Evolutionary conservation across 1,140 invertebrate genomes (phyloP), one percentile per base, ranked within the genome.

Genomic region (Camponotus pennsylvanicus): DNA sequence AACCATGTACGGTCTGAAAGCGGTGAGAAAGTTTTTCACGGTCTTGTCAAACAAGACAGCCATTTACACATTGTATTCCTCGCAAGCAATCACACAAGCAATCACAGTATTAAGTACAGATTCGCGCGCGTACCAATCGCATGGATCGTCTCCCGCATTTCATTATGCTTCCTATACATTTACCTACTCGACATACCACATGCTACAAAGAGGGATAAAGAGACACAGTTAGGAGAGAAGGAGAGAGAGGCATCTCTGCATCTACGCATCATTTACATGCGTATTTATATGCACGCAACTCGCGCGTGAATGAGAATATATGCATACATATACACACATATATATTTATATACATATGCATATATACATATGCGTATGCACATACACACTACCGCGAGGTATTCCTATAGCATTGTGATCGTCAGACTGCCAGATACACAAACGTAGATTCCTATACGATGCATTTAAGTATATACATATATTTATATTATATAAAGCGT

Each of bases 401-500:
- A 90, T 90, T 90, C 89, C 89, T 90, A 90, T 85, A 87, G 85
- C 84, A 89, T 88, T 92, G 91, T 92, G 91, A 89, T 91, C 86
- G 76, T 79, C 91, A 93, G 93, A 93, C 93, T 94, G 93, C 92
- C 93, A 92, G 86, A 91, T 88, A 89, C 91, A 88, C 90, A 89
- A 91, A 90, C 83, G 89, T 90, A 92, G 92, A 93, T 93, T 93
- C 92, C 92, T 94, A 93, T 87, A 85, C 86, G 88, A 92, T 94
- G 92, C 93, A 94, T 94, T 94, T 94, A 93, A 92, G 64, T 92
- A 92, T 91, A 92, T 92, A 92, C 90, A 92, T 89, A 84, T 91
- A 92, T 87, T 91, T 92, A 90, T 90, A 87, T 92, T 89, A 82
- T 88, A 83, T 90, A 87, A 91, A 88, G 69, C 76, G 83, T 91